Evolutionary conservation across 2,113 vertebrate genomes (phyloP), one percentile per base, ranked within the genome.

Genomic region (Boulengeromyrus knoepffleri): DNA sequence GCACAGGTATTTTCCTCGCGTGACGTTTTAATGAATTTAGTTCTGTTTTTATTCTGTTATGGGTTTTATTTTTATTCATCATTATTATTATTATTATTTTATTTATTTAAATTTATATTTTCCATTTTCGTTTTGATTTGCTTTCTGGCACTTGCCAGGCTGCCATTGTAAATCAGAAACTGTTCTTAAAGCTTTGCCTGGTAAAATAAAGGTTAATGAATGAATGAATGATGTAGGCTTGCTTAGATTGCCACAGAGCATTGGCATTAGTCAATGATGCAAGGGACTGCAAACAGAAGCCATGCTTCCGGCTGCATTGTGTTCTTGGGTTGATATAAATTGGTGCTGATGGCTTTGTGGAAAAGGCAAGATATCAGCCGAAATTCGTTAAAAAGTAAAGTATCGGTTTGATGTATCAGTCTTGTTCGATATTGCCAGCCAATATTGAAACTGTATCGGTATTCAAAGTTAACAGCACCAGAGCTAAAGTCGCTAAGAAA

Each of bases 1-100:
- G 93, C 95, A 31, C 97, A 97, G 97, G 99, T 99, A 95, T 93
- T 93, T 9, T 24, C 9, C 42, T 21, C 31, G 0, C 5, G 39
- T 19, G 74, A 80, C 0, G 19, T 21, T 7, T 56, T 56, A 21
- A 56, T 56, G 53, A 56, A 21, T 56, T 56, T 21, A 56, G 21
- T 56, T 21, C 53, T 21, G 53, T 21, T 56, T 6, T 56, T 19
- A 21, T 56, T 56, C 53, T 56, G 53, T 56, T 56, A 21, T 21
- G 53, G 19, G 53, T 6, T 24, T 56, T 1, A 53, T 53, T 53
- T 5, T 53, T 53, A 5, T 53, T 19, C 3, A 53, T 19, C 19
- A 52, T 53, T 21, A 21, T 19, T 47, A 47, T 53, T 19, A 50
- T 12, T 49, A 47, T 5, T 5, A 5, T 19, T 5, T 19, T 19